These are phyloP conservation scores for Thrips palmi DNA, from an alignment of 1,140 invertebrate genomes.

Conservation along the genomic window DNA sequence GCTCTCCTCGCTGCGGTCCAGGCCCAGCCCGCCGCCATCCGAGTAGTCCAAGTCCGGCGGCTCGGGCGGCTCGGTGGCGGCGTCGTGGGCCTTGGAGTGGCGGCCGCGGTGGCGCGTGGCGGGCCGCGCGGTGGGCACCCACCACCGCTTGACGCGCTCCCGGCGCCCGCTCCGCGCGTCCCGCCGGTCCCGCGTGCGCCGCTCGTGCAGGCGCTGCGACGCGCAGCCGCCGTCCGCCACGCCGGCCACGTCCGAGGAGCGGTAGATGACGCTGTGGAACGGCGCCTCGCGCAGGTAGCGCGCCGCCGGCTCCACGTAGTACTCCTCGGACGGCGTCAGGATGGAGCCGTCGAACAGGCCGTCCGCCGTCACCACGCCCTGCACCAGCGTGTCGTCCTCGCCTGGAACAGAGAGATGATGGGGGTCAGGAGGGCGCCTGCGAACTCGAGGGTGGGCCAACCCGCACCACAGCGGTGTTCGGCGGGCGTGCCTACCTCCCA, in stretches of 20 bases:
- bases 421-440: background rate
- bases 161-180: background rate
- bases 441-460: background rate
- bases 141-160: background rate
- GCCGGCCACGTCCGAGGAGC: slow-evolving; percentile 56
- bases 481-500: background rate
- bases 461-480: background rate
- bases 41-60: background rate
- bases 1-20: no score
- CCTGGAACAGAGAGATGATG: slow-evolving; percentile 34
- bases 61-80: no score
- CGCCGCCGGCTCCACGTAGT: slow-evolving; percentile 69
- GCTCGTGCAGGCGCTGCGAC: slow-evolving; percentile 35
- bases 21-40: no score
- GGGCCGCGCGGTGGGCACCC: background rate
- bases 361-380: slow-evolving; percentile 66
- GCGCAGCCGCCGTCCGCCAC: slow-evolving; percentile 38
- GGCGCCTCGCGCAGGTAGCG: slow-evolving; percentile 33
- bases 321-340: slow-evolving; percentile 50
- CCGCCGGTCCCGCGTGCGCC: slow-evolving; percentile 24
- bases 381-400: slow-evolving; percentile 63
- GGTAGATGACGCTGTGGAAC: slow-evolving; percentile 69
- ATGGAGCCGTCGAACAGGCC: slow-evolving; percentile 82
- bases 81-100: no score
- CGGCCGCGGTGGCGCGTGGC: no score